Percentiles rank a stretch among this genome's conserved stretches.
These are phyloP conservation scores for Thripadectes ignobilis DNA, from an alignment of 2,797 vertebrate species.

Conservation along the genomic window DNA sequence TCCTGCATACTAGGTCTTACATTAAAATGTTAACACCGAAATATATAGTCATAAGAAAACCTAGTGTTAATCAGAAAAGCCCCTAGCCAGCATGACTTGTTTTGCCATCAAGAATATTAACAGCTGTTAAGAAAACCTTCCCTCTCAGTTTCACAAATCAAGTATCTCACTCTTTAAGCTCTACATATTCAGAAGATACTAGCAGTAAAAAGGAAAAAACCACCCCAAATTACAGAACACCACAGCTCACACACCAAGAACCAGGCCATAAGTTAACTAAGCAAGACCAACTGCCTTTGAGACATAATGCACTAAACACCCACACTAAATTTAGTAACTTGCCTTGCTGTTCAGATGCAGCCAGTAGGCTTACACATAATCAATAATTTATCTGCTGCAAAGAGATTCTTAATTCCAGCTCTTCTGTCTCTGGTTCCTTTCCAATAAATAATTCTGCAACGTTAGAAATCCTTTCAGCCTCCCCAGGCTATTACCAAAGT, in stretches of 20 bases:
- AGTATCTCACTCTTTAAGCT: not conserved
- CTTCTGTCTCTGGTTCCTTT: not conserved
- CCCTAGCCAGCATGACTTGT: not conserved
- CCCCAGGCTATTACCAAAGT: not conserved
- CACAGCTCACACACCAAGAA: not conserved
- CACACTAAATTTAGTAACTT: not conserved
- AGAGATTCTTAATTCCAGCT: slow-evolving; percentile 6
- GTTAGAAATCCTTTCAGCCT: not conserved
- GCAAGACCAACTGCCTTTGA: not conserved
- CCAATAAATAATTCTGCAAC: slow-evolving; percentile 6
- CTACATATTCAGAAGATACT: not conserved
- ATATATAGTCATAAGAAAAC: not conserved
- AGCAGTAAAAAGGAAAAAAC: not conserved
- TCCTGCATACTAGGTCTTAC: not conserved
- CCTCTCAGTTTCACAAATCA: not conserved
- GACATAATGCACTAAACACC: not conserved
- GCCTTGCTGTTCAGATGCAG: not conserved
- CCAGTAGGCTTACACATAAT: not conserved
- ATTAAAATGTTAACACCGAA: not conserved
- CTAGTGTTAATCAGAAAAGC: not conserved
- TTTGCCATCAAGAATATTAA: not conserved
- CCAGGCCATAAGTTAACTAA: not conserved
- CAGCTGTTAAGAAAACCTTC: not conserved
- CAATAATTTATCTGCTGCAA: slow-evolving; percentile 4
- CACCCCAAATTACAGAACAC: not conserved